A percentile compares a stretch with the other conserved stretches of the same genome.
phyloP scores from a whole-genome alignment of 2,888 invertebrate genomes.

The Machimus atricapillus region DNA sequence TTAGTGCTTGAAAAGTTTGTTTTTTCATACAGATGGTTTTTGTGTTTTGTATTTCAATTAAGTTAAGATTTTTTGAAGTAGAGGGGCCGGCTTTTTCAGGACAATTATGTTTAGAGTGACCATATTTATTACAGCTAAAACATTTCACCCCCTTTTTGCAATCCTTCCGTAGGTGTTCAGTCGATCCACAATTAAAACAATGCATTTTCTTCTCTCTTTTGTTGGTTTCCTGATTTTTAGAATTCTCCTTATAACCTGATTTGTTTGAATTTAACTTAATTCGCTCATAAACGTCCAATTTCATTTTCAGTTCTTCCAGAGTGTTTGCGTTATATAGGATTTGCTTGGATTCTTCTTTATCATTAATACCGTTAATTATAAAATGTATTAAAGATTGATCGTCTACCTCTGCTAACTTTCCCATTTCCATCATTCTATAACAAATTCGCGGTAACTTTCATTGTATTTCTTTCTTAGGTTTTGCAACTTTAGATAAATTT shows the following conservation, averaged over 20 bases:
- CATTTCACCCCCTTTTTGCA: not conserved
- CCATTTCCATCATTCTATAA: constrained; percentile 36
- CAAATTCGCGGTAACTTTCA: constrained; percentile 45
- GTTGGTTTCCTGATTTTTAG: no score
- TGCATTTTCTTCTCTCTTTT: not conserved
- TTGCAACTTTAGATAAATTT: no score
- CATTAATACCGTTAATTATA: constrained; percentile 27
- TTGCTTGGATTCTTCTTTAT: no score
- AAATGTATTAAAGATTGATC: constrained; percentile 1
- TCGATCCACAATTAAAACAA: not conserved
- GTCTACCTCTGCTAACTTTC: constrained; percentile 22
- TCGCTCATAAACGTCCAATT: not conserved
- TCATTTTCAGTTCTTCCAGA: not conserved
- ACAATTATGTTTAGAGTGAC: not conserved
- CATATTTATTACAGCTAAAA: not conserved
- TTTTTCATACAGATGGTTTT: no score
- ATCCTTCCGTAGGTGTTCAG: not conserved
- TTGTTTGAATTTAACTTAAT: not conserved
- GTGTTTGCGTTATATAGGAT: not conserved
- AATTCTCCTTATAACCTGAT: not conserved
- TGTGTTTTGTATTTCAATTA: no score
- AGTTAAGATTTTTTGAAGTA: no score
- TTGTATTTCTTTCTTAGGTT: no score
- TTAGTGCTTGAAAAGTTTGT: no score
- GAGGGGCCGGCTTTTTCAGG: not conserved